Evolutionary conservation across 2,888 invertebrate genomes (phyloP).

Genomic region (Chrysomela aeneicollis): DNA sequence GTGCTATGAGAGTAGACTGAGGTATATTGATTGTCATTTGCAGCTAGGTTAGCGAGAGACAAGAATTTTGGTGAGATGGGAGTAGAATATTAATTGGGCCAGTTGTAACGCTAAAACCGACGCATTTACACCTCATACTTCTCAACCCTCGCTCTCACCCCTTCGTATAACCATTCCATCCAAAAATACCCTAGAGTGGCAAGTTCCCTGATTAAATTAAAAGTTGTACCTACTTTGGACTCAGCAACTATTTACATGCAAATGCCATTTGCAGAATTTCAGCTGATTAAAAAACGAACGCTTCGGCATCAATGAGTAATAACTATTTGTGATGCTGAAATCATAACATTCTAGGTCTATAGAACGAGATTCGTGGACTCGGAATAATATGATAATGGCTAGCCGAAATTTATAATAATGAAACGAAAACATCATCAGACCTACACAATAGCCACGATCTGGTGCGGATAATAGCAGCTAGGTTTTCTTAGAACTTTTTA

Average conservation of each 20-base stretch:
- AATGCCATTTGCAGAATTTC: constrained; percentile 59
- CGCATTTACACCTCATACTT: constrained; percentile 61
- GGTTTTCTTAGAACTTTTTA: constrained; percentile 5
- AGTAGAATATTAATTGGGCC: constrained; percentile 59
- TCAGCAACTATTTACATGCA: constrained; percentile 60
- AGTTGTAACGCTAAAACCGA: constrained; percentile 56
- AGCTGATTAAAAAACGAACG: constrained; percentile 53
- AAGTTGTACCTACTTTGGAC: constrained; percentile 58
- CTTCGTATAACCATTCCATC: constrained; percentile 54
- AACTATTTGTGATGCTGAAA: no score
- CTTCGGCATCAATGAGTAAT: no score
- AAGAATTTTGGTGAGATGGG: constrained; percentile 32
- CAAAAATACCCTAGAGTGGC: constrained; percentile 61
- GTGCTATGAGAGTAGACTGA: no score
- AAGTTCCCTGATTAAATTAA: constrained; percentile 65
- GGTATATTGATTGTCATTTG: no score
- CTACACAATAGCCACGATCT: no score
- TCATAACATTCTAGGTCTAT: no score
- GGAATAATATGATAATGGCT: no score
- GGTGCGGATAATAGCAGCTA: no score
- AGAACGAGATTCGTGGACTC: no score
- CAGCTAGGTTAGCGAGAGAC: constrained; percentile 27
- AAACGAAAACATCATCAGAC: no score
- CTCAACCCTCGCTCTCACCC: constrained; percentile 47
- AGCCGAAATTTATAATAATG: no score